A percentile compares a stretch with the other conserved stretches of the same genome.
These are phyloP conservation scores for Agriopis marginaria DNA, from an alignment of 2,888 invertebrate genomes.

Conservation along the genomic window DNA sequence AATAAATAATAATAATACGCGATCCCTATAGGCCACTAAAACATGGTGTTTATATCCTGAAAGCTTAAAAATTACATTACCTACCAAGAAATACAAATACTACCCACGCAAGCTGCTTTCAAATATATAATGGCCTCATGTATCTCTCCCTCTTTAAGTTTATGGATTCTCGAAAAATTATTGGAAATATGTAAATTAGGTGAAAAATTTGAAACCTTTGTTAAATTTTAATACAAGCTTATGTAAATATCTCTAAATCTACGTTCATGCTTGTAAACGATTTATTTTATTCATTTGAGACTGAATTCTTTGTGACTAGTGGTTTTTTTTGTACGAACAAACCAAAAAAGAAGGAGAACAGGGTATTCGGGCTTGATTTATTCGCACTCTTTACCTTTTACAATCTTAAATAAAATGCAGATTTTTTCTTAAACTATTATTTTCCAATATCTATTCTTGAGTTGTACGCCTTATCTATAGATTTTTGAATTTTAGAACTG, in stretches of 20 bases:
- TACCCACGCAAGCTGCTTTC: too few species aligned
- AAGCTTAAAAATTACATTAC: too few species aligned
- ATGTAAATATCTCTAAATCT: not conserved
- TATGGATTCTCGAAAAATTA: not conserved
- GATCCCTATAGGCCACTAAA: too few species aligned
- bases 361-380: not conserved
- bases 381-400: not conserved
- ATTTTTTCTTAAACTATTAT: not conserved
- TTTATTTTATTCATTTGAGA: slow-evolving; percentile 3
- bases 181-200: slow-evolving; percentile 16
- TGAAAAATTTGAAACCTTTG: not conserved
- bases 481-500: not conserved
- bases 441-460: not conserved
- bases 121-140: too few species aligned
- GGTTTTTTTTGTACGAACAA: not conserved
- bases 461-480: not conserved
- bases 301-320: not conserved
- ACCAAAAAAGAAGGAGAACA: not conserved
- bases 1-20: too few species aligned
- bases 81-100: too few species aligned
- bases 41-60: too few species aligned
- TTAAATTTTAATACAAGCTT: slow-evolving; percentile 9
- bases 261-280: not conserved
- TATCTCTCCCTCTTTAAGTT: too few species aligned
- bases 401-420: not conserved